phyloP scores from a whole-genome alignment of 2,888 invertebrate species.

The Pemphredon lugubris region DNA sequence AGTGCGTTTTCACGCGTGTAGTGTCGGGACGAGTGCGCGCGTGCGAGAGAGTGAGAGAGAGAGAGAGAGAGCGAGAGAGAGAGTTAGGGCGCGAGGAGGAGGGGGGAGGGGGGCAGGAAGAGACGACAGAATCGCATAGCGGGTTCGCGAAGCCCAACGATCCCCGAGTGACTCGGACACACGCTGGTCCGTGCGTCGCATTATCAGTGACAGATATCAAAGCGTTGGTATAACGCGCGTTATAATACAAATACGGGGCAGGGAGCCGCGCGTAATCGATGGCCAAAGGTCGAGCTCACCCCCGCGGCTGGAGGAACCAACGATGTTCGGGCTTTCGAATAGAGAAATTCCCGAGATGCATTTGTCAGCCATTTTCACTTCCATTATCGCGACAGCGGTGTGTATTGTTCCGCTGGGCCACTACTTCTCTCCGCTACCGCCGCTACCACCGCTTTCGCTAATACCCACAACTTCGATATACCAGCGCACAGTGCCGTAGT shows the following conservation, averaged over 20 bases:
- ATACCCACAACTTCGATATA: conserved; percentile 35
- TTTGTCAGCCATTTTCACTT: conserved; percentile 20
- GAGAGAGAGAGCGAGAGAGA: too few relatives aligned
- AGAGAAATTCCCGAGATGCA: conserved; percentile 18
- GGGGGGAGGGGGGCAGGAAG: conserved; percentile 18
- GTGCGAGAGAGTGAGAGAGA: too few relatives aligned
- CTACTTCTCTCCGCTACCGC: background rate
- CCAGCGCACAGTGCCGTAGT: conserved; percentile 9
- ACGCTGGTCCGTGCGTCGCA: conserved; percentile 43
- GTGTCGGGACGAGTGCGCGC: too few relatives aligned
- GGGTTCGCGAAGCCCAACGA: conserved; percentile 29
- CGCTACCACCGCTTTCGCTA: conserved; percentile 9
- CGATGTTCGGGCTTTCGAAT: background rate
- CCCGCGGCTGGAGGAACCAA: conserved; percentile 1
- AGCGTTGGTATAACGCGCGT: conserved; percentile 46
- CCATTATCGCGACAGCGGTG: background rate
- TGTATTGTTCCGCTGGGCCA: too few relatives aligned
- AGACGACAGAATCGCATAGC: conserved; percentile 10
- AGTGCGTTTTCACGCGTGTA: conserved; percentile 57
- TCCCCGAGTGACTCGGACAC: conserved; percentile 48
- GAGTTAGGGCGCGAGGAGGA: too few relatives aligned
- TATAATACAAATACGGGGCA: conserved; percentile 36
- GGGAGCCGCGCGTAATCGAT: conserved; percentile 10
- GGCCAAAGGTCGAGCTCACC: conserved; percentile 22
- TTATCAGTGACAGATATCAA: conserved; percentile 59